Evolutionary conservation across 2,113 vertebrate genomes (phyloP).

Genomic region (Mohoua ochrocephala): DNA sequence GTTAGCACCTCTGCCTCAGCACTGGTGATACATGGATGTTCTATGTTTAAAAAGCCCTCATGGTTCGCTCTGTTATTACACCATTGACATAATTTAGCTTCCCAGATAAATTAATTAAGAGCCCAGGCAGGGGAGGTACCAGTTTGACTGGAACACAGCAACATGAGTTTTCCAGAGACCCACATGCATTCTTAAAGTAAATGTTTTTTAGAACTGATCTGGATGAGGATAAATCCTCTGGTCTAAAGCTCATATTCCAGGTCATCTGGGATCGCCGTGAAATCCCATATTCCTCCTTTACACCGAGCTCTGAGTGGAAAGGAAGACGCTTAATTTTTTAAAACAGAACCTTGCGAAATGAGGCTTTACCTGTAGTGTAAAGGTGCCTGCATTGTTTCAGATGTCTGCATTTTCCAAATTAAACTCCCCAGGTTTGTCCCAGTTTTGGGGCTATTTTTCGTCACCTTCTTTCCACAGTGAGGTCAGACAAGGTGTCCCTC

Average conservation of each 20-base stretch:
- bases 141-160: not conserved
- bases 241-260: not conserved
- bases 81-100: not conserved
- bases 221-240: not conserved
- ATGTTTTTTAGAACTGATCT: not conserved
- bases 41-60: not conserved
- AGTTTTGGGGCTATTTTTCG: not conserved
- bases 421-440: not conserved
- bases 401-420: not conserved
- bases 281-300: not conserved
- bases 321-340: not conserved
- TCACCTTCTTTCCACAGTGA: not conserved
- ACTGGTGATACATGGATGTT: not conserved
- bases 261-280: not conserved
- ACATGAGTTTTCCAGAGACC: not conserved
- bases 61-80: not conserved
- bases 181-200: not conserved
- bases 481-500: not conserved
- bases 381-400: fast-evolving
- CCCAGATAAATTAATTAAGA: not conserved
- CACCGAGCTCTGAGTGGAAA: not conserved
- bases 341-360: not conserved
- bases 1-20: not conserved
- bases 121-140: not conserved
- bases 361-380: not conserved